Conservation (phyloP, 1,140 invertebrate genomes). For the Kradibia gibbosae region DNA sequence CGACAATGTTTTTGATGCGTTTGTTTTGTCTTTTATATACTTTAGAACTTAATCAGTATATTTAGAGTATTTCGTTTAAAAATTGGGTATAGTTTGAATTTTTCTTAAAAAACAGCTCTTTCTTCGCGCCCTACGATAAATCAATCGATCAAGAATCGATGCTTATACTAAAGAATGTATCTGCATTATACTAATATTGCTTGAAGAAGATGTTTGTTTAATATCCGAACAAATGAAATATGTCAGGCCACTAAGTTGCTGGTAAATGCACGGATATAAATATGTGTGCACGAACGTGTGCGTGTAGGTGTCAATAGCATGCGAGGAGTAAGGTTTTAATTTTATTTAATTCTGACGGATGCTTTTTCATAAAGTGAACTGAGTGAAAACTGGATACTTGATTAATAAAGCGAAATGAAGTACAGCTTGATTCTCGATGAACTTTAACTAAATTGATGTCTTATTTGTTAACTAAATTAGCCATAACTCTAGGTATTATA, state of each 20-base stretch:
- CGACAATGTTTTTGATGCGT: constrained; percentile 25
- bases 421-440: not conserved
- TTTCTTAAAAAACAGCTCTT: too few species aligned
- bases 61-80: constrained; percentile 5
- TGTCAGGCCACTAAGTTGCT: too few species aligned
- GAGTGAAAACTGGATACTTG: not conserved
- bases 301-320: not conserved
- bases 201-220: too few species aligned
- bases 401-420: not conserved
- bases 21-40: not conserved
- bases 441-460: not conserved
- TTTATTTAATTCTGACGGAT: not conserved
- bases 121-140: too few species aligned
- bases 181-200: too few species aligned
- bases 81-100: too few species aligned
- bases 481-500: not conserved
- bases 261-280: too few species aligned
- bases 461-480: constrained; percentile 7
- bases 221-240: too few species aligned
- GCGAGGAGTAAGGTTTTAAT: not conserved
- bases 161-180: too few species aligned
- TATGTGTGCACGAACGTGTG: too few species aligned
- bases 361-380: not conserved
- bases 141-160: too few species aligned
- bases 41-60: constrained; percentile 30